Conservation (phyloP, 2,797 vertebrate species). For the Semaprochilodus insignis region DNA sequence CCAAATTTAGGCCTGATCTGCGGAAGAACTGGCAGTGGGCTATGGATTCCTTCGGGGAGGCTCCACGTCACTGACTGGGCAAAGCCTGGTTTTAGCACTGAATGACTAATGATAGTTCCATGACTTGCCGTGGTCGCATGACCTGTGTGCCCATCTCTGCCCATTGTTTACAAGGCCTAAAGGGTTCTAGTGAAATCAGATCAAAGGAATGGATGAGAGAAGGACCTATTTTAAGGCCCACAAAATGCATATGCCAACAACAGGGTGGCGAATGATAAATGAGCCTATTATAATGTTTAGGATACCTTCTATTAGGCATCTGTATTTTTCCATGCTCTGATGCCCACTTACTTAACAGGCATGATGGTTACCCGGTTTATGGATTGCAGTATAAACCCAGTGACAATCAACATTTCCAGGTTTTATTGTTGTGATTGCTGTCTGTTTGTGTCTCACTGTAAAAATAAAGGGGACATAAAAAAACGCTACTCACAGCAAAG, state of each 20-base stretch:
- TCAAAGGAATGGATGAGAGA: slow-evolving; percentile 7
- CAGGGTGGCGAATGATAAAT: not conserved
- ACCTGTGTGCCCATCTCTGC: not conserved
- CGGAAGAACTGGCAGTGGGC: not conserved
- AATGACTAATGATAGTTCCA: slow-evolving; percentile 9
- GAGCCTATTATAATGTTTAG: not conserved
- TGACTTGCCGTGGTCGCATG: not conserved
- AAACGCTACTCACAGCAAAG: no score
- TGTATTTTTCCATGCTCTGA: not conserved
- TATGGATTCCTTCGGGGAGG: not conserved
- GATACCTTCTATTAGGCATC: slow-evolving; percentile 6
- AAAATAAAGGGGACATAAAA: no score
- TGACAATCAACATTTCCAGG: no score
- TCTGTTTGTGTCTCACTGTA: no score
- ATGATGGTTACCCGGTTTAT: not conserved
- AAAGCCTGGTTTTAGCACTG: not conserved
- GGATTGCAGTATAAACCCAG: no score
- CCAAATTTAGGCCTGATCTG: slow-evolving; percentile 28
- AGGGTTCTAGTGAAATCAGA: slow-evolving; percentile 6
- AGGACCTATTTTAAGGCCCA: slow-evolving; percentile 2
- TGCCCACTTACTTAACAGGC: not conserved
- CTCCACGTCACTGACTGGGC: not conserved
- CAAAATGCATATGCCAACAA: not conserved
- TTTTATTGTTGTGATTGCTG: not conserved
- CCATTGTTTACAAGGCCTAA: slow-evolving; percentile 16